Evolutionary conservation across 2,797 vertebrate species (phyloP), one percentile per base, ranked within the genome.

Genomic region (Poecilia wingei): DNA sequence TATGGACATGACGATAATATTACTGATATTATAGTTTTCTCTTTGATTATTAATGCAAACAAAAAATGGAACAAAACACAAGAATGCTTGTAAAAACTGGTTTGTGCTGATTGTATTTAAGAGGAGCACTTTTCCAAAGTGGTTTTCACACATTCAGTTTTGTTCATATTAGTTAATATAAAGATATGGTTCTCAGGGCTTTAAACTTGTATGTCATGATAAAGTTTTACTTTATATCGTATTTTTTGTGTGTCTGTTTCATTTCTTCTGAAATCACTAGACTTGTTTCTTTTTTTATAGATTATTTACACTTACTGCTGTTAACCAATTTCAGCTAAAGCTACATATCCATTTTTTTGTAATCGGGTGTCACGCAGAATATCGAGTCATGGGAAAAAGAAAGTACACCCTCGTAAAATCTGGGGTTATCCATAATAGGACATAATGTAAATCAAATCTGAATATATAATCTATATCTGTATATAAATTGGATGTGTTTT

Each of bases 101-200:
- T 95, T 95, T 95, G 94, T 95, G 94, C 93, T 95, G 95, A 95
- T 95, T 96, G 94, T 95, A 95, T 95, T 95, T 95, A 94, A 95
- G 93, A 92, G 93, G 93, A 96, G 95, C 95, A 96, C 94, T 96
- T 96, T 95, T 92, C 93, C 91, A 94, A 94, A 92, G 93, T 95
- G 92, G 93, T 94, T 95, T 95, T 94, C 91, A 95, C 92, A 94
- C 91, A 94, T 94, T 94, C 93, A 92, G 92, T 95, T 95, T 95
- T 96, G 95, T 95, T 96, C 93, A 93, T 95, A 94, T 95, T 95
- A 93, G 93, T 95, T 95, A 96, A 95, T 95, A 95, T 94, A 94
- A 96, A 94, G 92, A 95, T 93, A 93, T 96, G 95, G 92, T 96
- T 96, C 95, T 96, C 95, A 95, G 95, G 95, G 95, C 95, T 96